These are phyloP conservation scores for honey bee (Apis mellifera) DNA, from an alignment of 1,140 invertebrate species.

Conservation along the genomic window Amel_HAv3.1 CM009940.2:10906001-10906500, in stretches of 20 bases:
- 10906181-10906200: too few relatives aligned
- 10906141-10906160: too few relatives aligned
- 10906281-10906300: not conserved
- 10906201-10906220: too few relatives aligned
- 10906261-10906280: not conserved
- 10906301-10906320: not conserved
- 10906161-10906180: too few relatives aligned
- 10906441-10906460: slow-evolving; percentile 34
- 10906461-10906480: slow-evolving; percentile 24
- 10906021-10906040: too few relatives aligned
- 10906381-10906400: slow-evolving; percentile 26
- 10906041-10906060: too few relatives aligned
- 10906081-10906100: too few relatives aligned
- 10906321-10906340: not conserved
- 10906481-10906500: not conserved
- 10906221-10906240: too few relatives aligned
- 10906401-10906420: not conserved
- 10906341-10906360: slow-evolving; percentile 28
- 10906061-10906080: too few relatives aligned
- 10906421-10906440: not conserved
- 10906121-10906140: too few relatives aligned
- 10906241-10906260: too few relatives aligned
- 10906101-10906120: too few relatives aligned
- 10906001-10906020: not conserved
- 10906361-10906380: slow-evolving; percentile 8